These are phyloP conservation scores for Chionomys nivalis DNA, from an alignment of 2,113 vertebrate species.

Conservation along the genomic window DNA sequence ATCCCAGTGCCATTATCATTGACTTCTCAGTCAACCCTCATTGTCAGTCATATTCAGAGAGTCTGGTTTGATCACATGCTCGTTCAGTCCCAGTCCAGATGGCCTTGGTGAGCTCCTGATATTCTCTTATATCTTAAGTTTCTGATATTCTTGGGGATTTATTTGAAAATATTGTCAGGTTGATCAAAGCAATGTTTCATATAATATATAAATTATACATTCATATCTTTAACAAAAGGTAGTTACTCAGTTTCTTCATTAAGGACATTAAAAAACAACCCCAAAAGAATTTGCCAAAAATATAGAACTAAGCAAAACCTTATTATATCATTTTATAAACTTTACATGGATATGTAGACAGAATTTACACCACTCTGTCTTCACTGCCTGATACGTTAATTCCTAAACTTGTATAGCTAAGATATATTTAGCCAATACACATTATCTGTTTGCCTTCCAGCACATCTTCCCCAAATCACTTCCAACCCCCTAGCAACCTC, in stretches of 20 bases:
- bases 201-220: neutral
- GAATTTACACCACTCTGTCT: slow-evolving; percentile 5
- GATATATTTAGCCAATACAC: slow-evolving; percentile 29
- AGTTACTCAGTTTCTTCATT: slow-evolving; percentile 15
- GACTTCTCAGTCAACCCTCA: no score
- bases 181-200: slow-evolving; percentile 1
- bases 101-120: no score
- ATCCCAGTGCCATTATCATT: no score
- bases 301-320: slow-evolving; percentile 11
- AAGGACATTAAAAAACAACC: neutral
- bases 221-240: slow-evolving; percentile 6
- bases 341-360: neutral
- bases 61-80: no score
- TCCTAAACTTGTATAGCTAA: slow-evolving; percentile 8
- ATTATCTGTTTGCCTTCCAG: neutral
- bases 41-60: no score
- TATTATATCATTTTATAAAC: slow-evolving; percentile 16
- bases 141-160: neutral
- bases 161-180: neutral
- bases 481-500: neutral
- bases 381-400: neutral
- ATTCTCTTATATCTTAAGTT: no score
- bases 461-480: neutral
- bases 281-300: neutral
- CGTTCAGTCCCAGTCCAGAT: no score